Evolutionary conservation across 1,140 invertebrate species (phyloP).

Genomic region (Temnothorax curvispinosus): DNA sequence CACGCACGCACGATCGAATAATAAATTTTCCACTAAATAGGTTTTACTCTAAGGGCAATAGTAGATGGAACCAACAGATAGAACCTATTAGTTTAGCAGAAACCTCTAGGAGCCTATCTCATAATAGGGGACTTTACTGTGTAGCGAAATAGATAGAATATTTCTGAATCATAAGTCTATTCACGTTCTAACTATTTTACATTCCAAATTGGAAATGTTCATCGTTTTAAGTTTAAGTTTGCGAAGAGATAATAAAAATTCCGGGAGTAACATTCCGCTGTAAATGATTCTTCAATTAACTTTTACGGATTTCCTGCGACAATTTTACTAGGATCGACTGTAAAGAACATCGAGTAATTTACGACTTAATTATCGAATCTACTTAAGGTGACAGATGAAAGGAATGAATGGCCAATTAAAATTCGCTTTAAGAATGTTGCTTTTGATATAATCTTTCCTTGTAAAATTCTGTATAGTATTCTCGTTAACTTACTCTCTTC

Average conservation of each 20-base stretch:
- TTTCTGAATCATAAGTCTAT: background rate
- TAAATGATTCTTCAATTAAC: constrained; percentile 10
- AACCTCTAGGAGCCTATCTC: too few species aligned
- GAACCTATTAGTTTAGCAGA: too few species aligned
- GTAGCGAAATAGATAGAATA: background rate
- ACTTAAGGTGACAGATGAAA: constrained; percentile 26
- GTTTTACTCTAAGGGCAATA: too few species aligned
- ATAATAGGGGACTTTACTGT: too few species aligned
- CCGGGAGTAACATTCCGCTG: background rate
- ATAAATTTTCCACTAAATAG: too few species aligned
- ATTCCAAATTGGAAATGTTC: background rate
- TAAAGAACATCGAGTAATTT: constrained; percentile 16
- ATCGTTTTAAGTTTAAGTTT: background rate
- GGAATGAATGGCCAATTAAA: constrained; percentile 32
- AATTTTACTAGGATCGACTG: constrained; percentile 33
- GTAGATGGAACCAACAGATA: too few species aligned
- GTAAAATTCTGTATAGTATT: constrained; percentile 9
- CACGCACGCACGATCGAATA: too few species aligned
- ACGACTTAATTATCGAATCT: constrained; percentile 37
- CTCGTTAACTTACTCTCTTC: background rate
- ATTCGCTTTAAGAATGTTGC: constrained; percentile 20
- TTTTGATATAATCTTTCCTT: constrained; percentile 8
- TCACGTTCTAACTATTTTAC: background rate
- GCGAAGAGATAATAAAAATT: constrained; percentile 3
- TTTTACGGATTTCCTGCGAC: background rate